Base-by-base conservation (phyloP, 2,888 invertebrate genomes). In the Melikaiella ostensackeni region DNA sequence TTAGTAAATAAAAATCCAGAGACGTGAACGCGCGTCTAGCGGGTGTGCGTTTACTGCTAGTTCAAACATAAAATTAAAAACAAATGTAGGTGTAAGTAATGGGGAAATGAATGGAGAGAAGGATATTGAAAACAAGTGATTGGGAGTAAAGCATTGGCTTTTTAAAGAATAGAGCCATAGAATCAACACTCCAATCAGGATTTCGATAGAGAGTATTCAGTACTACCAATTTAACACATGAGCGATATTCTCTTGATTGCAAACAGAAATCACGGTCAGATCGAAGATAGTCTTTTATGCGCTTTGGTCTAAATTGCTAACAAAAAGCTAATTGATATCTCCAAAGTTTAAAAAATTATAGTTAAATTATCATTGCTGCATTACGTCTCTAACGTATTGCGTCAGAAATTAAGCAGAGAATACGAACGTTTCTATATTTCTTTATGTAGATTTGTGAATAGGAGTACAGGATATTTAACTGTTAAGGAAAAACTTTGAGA, bases 111-210 rank as follows among this genome's bases (percentile, higher is more conserved):
- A 50, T n/a, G n/a, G 8, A n/a, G 6, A n/a, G n/a, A 50, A n/a
- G 50, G 50, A 8, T 50, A n/a, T n/a, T 50, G 50, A 7, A 50
- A 50, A 50, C n/a, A 50, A 50, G n/a, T n/a, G 50, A 50, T 8
- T 50, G 50, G n/a, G 19, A 50, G 50, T 50, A 50, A 50, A 50
- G 50, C 16, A 50, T n/a, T n/a, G 50, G 50, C n/a, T n/a, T 50
- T 50, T 50, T n/a, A 50, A 50, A 50, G n/a, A 50, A 50, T 3
- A 50, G n/a, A 50, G n/a, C n/a, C 50, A 8, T 8, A n/a, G n/a
- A 50, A n/a, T 50, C n/a, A 50, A 50, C n/a, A 50, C 50, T 50
- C n/a, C 50, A 50, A 50, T 50, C 50, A n/a, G n/a, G 50, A 50
- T 50, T n/a, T 50, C 8, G 50, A 50, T 50, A 16, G 16, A 42